These are phyloP conservation scores for Slavum lentiscoides DNA, from an alignment of 2,888 invertebrate genomes.

Conservation along the genomic window DNA sequence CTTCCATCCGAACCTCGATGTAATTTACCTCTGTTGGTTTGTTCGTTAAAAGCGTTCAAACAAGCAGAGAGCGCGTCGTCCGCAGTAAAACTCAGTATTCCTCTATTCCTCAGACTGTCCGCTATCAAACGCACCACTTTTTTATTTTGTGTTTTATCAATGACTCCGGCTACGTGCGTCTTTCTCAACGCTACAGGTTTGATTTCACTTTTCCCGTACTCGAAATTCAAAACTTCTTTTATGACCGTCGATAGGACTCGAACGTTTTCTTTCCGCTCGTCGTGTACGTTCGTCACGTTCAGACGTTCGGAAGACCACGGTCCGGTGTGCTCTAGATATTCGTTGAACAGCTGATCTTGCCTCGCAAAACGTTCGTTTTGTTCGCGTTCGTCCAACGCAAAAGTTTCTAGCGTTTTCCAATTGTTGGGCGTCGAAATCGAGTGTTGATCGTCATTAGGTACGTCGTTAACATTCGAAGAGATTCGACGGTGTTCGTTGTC, in stretches of 20 bases:
- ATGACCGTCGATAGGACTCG: not conserved
- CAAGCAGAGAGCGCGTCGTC: constrained; percentile 8
- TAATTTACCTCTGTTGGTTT: not conserved
- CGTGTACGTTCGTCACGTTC: not conserved
- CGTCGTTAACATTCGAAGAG: not conserved
- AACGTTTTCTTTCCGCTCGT: not conserved
- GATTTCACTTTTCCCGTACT: constrained; percentile 3
- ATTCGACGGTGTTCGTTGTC: too few relatives aligned
- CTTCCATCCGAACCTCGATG: not conserved
- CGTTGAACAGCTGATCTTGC: not conserved
- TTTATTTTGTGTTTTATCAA: constrained; percentile 7
- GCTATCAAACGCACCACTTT: constrained; percentile 2
- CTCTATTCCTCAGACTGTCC: not conserved
- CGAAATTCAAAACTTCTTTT: constrained; percentile 26
- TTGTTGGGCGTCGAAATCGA: too few relatives aligned
- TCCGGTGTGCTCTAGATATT: constrained; percentile 1
- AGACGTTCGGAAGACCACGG: constrained; percentile 16
- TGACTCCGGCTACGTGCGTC: not conserved
- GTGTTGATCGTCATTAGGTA: not conserved
- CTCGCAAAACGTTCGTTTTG: not conserved
- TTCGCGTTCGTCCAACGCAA: not conserved
- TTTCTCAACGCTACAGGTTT: constrained; percentile 5
- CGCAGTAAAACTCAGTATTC: constrained; percentile 6
- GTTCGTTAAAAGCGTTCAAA: constrained; percentile 8
- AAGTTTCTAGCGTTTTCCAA: too few relatives aligned